These are phyloP conservation scores for Amiota mariae DNA, from an alignment of 2,888 invertebrate species.

Conservation along the genomic window DNA sequence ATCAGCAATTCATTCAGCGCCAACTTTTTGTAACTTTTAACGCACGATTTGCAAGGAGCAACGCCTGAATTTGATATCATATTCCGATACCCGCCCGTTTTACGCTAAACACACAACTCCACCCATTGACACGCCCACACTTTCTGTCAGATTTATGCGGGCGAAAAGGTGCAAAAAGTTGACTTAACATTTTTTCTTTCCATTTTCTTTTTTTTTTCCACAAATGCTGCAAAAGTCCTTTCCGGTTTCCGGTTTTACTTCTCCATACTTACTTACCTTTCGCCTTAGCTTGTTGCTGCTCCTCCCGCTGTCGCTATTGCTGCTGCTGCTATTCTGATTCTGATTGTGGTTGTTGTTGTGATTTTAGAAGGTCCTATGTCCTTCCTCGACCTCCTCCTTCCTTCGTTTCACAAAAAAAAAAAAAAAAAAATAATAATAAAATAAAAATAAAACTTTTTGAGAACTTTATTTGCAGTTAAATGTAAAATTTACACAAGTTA, in stretches of 20 bases:
- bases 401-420: neutral
- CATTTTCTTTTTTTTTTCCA: neutral
- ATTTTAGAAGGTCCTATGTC: neutral
- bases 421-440: slow-evolving; percentile 9
- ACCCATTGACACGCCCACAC: slow-evolving; percentile 40
- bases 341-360: neutral
- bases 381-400: too few species aligned
- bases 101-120: neutral
- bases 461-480: slow-evolving; percentile 64
- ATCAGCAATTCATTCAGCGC: slow-evolving; percentile 31
- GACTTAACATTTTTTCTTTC: slow-evolving; percentile 21
- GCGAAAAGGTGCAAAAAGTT: slow-evolving; percentile 57
- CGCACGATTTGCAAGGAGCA: slow-evolving; percentile 60
- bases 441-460: slow-evolving; percentile 25
- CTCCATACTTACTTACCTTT: too few species aligned
- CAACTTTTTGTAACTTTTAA: slow-evolving; percentile 60
- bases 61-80: slow-evolving; percentile 65
- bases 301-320: neutral
- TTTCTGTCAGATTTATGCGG: slow-evolving; percentile 55
- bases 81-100: slow-evolving; percentile 39
- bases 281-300: neutral
- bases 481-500: slow-evolving; percentile 64
- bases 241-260: neutral
- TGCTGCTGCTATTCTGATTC: neutral
- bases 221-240: slow-evolving; percentile 19